A percentile compares a stretch with the other conserved stretches of the same genome.
Evolutionary conservation across 2,113 vertebrate genomes (phyloP).

Genomic region (Sylvietta virens): DNA sequence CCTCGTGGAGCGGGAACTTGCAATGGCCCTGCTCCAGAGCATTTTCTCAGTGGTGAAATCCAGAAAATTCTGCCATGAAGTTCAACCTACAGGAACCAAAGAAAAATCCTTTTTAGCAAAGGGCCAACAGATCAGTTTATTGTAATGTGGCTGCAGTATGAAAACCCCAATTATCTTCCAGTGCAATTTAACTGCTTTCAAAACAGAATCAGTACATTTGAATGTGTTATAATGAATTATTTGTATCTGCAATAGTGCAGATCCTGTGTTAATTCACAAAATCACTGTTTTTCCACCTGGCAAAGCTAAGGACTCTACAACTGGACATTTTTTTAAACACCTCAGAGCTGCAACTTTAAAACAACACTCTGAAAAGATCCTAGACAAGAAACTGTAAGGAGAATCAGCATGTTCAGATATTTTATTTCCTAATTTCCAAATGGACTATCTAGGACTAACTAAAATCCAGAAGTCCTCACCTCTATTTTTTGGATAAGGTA

Average conservation of each 20-base stretch:
- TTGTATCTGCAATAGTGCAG: not conserved
- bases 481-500: not conserved
- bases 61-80: not conserved
- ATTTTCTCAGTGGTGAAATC: not conserved
- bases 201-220: not conserved
- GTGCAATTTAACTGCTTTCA: not conserved
- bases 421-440: not conserved
- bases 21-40: fast-evolving
- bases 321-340: not conserved
- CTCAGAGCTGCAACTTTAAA: not conserved
- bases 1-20: fast-evolving
- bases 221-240: not conserved
- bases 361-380: not conserved
- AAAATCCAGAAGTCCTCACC: not conserved
- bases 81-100: not conserved
- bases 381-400: not conserved
- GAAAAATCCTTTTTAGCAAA: not conserved
- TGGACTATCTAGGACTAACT: not conserved
- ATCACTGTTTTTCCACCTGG: not conserved
- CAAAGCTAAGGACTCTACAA: not conserved
- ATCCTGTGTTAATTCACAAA: not conserved
- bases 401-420: not conserved
- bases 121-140: not conserved
- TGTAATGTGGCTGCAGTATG: not conserved
- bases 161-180: not conserved